phyloP scores from a whole-genome alignment of 2,888 invertebrate species.

The Drosophila parthenogenetica region DNA sequence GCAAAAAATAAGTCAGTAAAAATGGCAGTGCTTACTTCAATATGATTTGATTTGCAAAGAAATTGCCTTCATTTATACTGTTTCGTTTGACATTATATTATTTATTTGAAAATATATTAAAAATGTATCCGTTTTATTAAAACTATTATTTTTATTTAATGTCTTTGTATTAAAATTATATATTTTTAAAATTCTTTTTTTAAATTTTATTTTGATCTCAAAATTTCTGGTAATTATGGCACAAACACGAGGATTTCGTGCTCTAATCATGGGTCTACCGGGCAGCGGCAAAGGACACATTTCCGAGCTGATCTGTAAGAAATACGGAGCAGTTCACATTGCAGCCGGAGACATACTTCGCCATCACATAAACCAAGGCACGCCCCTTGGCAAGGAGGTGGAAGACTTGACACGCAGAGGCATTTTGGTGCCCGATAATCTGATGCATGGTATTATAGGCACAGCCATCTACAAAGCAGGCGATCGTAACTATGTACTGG shows the following conservation, averaged over 20 bases:
- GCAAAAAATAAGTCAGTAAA: background rate
- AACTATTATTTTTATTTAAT: background rate
- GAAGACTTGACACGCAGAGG: conserved; percentile 13
- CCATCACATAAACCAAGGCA: conserved; percentile 27
- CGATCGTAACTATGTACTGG: conserved; percentile 33
- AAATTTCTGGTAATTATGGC: conserved; percentile 15
- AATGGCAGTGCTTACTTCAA: background rate
- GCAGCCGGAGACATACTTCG: conserved; percentile 52
- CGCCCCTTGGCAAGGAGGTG: conserved; percentile 35
- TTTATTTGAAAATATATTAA: background rate
- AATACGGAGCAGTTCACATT: conserved; percentile 42
- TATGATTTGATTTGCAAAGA: conserved; percentile 1
- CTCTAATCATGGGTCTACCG: conserved; percentile 53
- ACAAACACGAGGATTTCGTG: conserved; percentile 39
- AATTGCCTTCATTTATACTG: background rate
- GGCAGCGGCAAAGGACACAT: conserved; percentile 53
- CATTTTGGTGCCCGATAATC: conserved; percentile 41
- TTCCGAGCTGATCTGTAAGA: conserved; percentile 24
- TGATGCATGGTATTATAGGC: conserved; percentile 33
- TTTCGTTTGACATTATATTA: conserved; percentile 1
- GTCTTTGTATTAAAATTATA: too few relatives aligned
- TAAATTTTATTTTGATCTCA: background rate
- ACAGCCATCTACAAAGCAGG: conserved; percentile 11
- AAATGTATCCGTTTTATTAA: background rate
- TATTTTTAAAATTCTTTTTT: too few relatives aligned